Conservation (phyloP, 2,113 vertebrate genomes). For the Lethenteron camtschaticum region DNA sequence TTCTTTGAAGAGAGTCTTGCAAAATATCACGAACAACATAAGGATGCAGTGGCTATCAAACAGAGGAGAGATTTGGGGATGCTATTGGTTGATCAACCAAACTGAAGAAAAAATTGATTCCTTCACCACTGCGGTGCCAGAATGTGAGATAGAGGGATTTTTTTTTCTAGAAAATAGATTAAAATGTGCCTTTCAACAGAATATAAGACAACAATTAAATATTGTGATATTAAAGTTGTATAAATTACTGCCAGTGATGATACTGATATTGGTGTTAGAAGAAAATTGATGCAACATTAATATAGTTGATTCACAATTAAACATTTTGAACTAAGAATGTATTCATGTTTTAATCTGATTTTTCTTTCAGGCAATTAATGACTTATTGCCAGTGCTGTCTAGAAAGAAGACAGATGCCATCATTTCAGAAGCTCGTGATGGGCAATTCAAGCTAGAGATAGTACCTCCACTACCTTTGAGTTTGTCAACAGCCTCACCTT, state of each 20-base stretch:
- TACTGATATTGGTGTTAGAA: no score
- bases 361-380: slow-evolving; percentile 30
- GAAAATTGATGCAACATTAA: no score
- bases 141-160: slow-evolving; percentile 24
- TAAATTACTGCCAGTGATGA: no score
- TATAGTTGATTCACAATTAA: no score
- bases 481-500: slow-evolving; percentile 35
- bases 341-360: neutral
- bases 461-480: slow-evolving; percentile 30
- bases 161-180: neutral
- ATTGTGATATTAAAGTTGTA: no score
- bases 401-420: slow-evolving; percentile 37
- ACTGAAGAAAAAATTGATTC: slow-evolving; percentile 34
- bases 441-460: slow-evolving; percentile 34
- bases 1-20: slow-evolving; percentile 36
- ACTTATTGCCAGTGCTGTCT: slow-evolving; percentile 29
- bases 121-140: slow-evolving; percentile 33
- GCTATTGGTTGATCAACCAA: slow-evolving; percentile 37
- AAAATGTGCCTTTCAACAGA: slow-evolving; percentile 7
- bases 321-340: no score
- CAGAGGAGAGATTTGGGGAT: slow-evolving; percentile 33
- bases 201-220: slow-evolving; percentile 2
- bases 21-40: slow-evolving; percentile 33
- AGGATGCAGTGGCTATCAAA: slow-evolving; percentile 26
- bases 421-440: slow-evolving; percentile 33